Evolutionary conservation across 2,888 invertebrate genomes (phyloP), one percentile per base, ranked within the genome.

Genomic region (Helobdella robusta): DNA sequence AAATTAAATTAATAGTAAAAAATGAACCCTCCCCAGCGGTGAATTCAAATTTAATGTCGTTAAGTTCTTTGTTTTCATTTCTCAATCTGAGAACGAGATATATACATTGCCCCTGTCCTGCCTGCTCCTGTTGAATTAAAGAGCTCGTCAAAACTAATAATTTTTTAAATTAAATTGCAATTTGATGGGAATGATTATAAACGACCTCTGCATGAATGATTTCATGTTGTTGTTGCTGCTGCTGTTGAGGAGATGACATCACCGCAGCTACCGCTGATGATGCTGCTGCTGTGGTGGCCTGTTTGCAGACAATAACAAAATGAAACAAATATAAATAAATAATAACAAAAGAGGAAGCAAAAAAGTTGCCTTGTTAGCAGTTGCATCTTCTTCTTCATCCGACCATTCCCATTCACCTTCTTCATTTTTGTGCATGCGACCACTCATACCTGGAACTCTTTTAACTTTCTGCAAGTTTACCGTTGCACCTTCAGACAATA

Each of bases 391-490:
- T 75, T 93, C 93, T 75, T 90, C 91, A 74, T 91, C 91, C 67
- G 92, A 93, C 94, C 95, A 97, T 68, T 93, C 92, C 95, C 95
- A 95, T 79, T 92, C 92, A 44, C 95, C 95, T 30, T 92, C 92
- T 74, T 91, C 89, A 72, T 92, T 94, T 75, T 94, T 86, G 71
- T 79, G 78, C 44, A 80, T 73, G 4, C 79, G 73, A 2, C 80
- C 80, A 68, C 78, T 78, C 2, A 77, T 76, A 0, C 79, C 79
- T 1, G 78, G 77, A 3, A 77, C 76, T 25, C 79, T 71, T 67
- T 76, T 76, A 46, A 77, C 77, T 85, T 92, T 93, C 77, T 90
- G 88, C 11, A 92, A 89, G 74, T 92, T 86, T 4, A 89, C 88
- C 80, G 75, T 71, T 23, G 75, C 70, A 5, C 77, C 77, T n/a